A percentile compares a stretch with the other conserved stretches of the same genome.
Conservation (phyloP, 1,140 invertebrate genomes). For the Cryptotermes secundus region DNA sequence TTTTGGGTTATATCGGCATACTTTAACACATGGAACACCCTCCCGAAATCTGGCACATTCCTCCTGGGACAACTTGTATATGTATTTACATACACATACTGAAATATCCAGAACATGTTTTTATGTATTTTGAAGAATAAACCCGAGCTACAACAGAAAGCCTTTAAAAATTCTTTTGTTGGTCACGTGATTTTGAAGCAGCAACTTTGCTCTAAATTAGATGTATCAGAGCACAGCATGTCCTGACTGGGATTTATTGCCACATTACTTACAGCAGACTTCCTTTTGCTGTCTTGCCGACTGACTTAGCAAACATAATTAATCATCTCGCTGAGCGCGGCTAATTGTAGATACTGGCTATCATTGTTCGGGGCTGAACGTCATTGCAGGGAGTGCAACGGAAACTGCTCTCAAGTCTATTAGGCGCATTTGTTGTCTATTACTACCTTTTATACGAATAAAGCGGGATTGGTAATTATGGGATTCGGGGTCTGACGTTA, state of each 20-base stretch:
- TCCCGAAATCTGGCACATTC: too few species aligned
- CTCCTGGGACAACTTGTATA: too few species aligned
- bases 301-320: constrained; percentile 6
- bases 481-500: not conserved
- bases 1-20: too few species aligned
- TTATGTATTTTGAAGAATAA: too few species aligned
- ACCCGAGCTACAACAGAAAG: too few species aligned
- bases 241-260: not conserved
- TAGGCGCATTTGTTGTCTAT: not conserved
- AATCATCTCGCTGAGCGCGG: not conserved
- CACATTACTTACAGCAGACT: not conserved
- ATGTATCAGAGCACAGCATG: not conserved
- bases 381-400: not conserved
- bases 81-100: too few species aligned
- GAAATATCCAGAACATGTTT: too few species aligned
- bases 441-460: not conserved
- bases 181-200: not conserved
- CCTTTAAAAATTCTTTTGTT: too few species aligned
- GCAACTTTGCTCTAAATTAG: not conserved
- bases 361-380: not conserved
- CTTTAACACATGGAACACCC: too few species aligned
- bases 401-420: not conserved
- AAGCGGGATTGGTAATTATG: not conserved
- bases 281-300: not conserved
- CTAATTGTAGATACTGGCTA: not conserved